Percentiles rank a stretch among this genome's conserved stretches.
phyloP scores from a whole-genome alignment of 2,113 vertebrate species.

The Sylvilagus bachmani region DNA sequence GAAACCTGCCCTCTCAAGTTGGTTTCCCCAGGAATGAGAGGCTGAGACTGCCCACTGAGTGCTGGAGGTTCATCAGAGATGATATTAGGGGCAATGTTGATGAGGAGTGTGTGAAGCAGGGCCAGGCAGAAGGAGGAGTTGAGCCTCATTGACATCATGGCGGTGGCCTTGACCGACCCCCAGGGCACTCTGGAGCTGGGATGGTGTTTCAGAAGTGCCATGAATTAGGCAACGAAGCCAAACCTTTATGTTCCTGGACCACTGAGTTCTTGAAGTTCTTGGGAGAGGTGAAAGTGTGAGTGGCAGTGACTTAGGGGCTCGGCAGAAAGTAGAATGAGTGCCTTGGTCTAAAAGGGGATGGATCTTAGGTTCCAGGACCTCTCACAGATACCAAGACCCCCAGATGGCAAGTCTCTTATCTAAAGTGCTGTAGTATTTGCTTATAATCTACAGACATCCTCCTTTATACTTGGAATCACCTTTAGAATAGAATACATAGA shows the following conservation, averaged over 20 bases:
- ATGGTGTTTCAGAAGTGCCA: not conserved
- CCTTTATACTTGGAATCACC: too few species aligned
- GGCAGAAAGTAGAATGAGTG: not conserved
- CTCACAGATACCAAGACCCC: not conserved
- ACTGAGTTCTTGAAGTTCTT: not conserved
- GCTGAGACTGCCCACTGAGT: not conserved
- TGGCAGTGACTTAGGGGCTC: too few species aligned
- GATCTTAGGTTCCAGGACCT: too few species aligned
- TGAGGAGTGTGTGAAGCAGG: too few species aligned
- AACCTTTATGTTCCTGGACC: too few species aligned
- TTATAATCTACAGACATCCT: too few species aligned
- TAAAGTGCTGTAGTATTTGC: too few species aligned
- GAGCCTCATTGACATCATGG: rapidly evolving
- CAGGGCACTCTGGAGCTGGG: rapidly evolving
- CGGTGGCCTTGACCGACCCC: not conserved
- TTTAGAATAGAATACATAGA: too few species aligned
- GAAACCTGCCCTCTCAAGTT: not conserved
- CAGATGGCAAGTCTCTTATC: too few species aligned
- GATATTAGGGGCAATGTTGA: not conserved
- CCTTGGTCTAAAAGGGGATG: not conserved
- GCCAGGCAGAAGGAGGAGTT: not conserved
- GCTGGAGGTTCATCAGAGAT: rapidly evolving
- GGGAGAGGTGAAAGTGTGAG: too few species aligned
- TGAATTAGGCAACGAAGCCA: not conserved
- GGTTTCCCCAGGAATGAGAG: not conserved